phyloP scores from a whole-genome alignment of 2,797 vertebrate genomes.

The Echiichthys vipera region DNA sequence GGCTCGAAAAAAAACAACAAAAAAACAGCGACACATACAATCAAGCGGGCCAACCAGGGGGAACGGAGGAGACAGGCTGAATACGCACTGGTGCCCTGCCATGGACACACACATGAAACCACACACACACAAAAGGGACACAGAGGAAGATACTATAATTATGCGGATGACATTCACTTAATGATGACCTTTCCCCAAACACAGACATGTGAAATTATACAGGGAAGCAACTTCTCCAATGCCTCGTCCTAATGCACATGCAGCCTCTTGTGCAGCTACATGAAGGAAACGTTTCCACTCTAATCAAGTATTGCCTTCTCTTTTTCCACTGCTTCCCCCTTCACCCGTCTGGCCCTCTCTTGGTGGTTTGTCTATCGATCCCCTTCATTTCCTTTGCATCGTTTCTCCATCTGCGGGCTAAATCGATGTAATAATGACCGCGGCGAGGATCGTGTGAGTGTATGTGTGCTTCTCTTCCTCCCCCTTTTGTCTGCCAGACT shows the following conservation, averaged over 20 bases:
- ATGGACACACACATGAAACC: constrained; percentile 42
- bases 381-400: constrained; percentile 46
- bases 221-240: constrained; percentile 15
- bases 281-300: constrained; percentile 55
- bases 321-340: constrained; percentile 6
- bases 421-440: constrained; percentile 67
- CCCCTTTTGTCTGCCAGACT: constrained; percentile 45
- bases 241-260: constrained; percentile 15
- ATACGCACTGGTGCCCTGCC: constrained; percentile 46
- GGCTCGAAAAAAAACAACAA: too few relatives aligned
- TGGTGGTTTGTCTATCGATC: constrained; percentile 53
- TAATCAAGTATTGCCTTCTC: constrained; percentile 57
- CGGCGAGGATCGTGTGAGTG: constrained; percentile 22
- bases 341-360: constrained; percentile 12
- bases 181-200: constrained; percentile 63
- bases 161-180: constrained; percentile 59
- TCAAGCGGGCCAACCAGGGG: constrained; percentile 43
- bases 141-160: constrained; percentile 58
- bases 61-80: constrained; percentile 46
- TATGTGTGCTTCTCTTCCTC: constrained; percentile 36
- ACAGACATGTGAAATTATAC: constrained; percentile 61
- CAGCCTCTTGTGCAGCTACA: constrained; percentile 1
- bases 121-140: constrained; percentile 14
- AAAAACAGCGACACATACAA: constrained; percentile 69
- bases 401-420: constrained; percentile 53